Percentiles rank a stretch among this genome's conserved stretches.
These are phyloP conservation scores for Callopanchax toddi DNA, from an alignment of 2,113 vertebrate genomes.

Conservation along the genomic window DNA sequence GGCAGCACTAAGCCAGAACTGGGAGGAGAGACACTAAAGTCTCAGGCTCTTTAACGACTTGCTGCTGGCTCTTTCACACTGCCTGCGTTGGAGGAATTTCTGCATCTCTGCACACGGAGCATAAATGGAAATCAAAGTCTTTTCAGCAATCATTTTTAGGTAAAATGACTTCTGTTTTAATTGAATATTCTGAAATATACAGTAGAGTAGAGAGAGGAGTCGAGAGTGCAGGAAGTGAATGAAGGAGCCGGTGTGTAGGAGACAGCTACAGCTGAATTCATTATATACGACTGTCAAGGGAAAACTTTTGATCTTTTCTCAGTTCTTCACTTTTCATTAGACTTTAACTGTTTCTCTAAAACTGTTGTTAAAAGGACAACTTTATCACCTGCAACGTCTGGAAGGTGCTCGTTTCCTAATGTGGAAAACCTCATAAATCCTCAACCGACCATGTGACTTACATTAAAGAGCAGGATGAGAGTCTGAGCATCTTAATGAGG, in stretches of 20 bases:
- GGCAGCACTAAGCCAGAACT: slow-evolving; percentile 66
- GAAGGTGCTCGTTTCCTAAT: neutral
- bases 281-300: slow-evolving; percentile 32
- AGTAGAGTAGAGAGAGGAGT: slow-evolving; percentile 22
- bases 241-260: slow-evolving; percentile 30
- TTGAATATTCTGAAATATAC: slow-evolving; percentile 37
- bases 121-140: slow-evolving; percentile 72
- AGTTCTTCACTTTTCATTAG: slow-evolving; percentile 7
- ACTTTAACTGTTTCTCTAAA: slow-evolving; percentile 1
- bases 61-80: slow-evolving; percentile 25
- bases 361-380: neutral
- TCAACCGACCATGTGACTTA: neutral
- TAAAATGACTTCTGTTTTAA: slow-evolving; percentile 60
- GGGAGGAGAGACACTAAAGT: slow-evolving; percentile 63
- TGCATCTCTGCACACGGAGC: slow-evolving; percentile 60
- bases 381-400: neutral
- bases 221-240: slow-evolving; percentile 30
- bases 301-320: slow-evolving; percentile 9
- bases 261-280: slow-evolving; percentile 35
- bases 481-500: neutral
- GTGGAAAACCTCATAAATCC: neutral
- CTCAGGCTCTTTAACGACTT: slow-evolving; percentile 49
- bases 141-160: slow-evolving; percentile 63
- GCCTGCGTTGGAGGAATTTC: slow-evolving; percentile 51
- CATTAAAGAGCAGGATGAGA: neutral